Base-by-base conservation (phyloP, 2,888 invertebrate genomes). In the Drosophila lutescens region DNA sequence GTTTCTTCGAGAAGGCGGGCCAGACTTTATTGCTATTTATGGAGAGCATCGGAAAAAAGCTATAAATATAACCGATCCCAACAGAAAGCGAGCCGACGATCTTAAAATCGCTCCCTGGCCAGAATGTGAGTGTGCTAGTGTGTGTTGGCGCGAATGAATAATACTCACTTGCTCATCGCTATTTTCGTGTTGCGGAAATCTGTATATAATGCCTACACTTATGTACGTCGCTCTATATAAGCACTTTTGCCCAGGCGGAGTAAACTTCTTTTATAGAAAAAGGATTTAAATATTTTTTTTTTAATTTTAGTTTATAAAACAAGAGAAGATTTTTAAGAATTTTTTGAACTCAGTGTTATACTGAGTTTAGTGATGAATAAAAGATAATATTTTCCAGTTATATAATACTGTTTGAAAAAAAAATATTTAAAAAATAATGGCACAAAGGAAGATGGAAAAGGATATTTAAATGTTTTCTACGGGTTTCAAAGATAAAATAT, bases 1-100 rank as follows among this genome's bases (percentile, higher is more conserved):
- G 66, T 65, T 65, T 44, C 44, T 38, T 38, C 34, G 68, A 59
- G 58, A 56, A 40, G 40, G 49, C 53, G 49, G 43, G 66, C 67
- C 56, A 74, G 74, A 41, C 60, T 53, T 53, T 40, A 30, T 80
- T 76, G 77, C 90, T 90, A 90, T 90, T 90, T 90, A 89, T 89
- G 90, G 90, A 89, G 84, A 88, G 85, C 78, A 60, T 70, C 75
- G 62, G 58, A 73, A 71, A 76, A 78, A 57, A 53, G 67, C 81
- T 81, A 81, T 74, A 76, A 79, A 86, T 78, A 74, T 44, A 57
- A 50, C 43, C 59, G 46, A 43, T 67, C 57, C 56, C 68, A 70
- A 70, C 60, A 63, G 70, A 76, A 71, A 46, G 32, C 57, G 67
- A 70, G 23, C 53, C 46, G 60, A 44, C 44, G 57, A 61, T 38